Conservation (phyloP, 2,113 vertebrate species). For the Phoxinus phoxinus region DNA sequence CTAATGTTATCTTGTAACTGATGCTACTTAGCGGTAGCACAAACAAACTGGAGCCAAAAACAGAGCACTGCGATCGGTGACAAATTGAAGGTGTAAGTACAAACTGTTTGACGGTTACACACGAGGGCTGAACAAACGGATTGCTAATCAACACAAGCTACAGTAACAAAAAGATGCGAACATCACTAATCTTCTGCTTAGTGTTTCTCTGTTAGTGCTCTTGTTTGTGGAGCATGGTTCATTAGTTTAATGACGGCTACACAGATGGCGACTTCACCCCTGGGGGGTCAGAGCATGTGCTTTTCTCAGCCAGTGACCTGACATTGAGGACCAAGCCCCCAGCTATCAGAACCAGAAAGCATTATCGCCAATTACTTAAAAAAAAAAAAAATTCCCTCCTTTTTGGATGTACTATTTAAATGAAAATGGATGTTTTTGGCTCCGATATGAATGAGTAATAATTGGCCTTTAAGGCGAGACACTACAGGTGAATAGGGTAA, state of each 20-base stretch:
- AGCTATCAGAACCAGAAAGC: not conserved
- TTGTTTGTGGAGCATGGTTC: constrained; percentile 45
- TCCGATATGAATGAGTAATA: too few species aligned
- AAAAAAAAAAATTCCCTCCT: too few species aligned
- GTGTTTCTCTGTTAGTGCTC: not conserved
- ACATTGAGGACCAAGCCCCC: constrained; percentile 21
- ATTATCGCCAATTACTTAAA: not conserved
- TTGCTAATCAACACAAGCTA: constrained; percentile 13
- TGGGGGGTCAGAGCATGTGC: constrained; percentile 54
- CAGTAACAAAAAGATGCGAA: not conserved
- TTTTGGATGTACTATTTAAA: too few species aligned
- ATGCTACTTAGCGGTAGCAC: not conserved
- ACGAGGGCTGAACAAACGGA: not conserved
- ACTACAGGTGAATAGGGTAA: too few species aligned
- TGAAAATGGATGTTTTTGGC: too few species aligned
- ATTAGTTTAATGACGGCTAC: constrained; percentile 54
- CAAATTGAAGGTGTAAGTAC: not conserved
- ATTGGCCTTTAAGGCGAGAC: too few species aligned
- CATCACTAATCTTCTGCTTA: constrained; percentile 2
- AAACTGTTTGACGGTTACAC: not conserved
- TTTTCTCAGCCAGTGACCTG: constrained; percentile 31
- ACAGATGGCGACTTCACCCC: constrained; percentile 61
- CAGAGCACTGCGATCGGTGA: not conserved
- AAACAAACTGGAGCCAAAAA: not conserved
- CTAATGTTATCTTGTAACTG: constrained; percentile 23